Evolutionary conservation across 1,140 invertebrate genomes (phyloP), one percentile per base, ranked within the genome.

Genomic region (Ditylenchus dipsaci): DNA sequence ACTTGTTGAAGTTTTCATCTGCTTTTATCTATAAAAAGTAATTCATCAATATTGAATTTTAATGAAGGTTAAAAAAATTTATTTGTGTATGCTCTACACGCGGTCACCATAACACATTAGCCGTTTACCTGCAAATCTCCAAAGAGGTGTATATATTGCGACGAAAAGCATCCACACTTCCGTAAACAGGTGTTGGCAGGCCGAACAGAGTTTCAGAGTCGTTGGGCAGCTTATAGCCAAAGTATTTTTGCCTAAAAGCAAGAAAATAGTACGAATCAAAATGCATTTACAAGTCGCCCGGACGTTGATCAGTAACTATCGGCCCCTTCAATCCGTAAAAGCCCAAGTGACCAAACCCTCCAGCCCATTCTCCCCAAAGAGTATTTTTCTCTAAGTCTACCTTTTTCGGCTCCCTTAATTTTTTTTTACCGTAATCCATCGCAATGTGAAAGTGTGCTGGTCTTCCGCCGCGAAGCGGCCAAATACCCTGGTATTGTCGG

Each of bases 81-180:
- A n/a, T n/a, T n/a, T n/a, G n/a, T n/a, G n/a, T n/a, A n/a, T n/a
- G n/a, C n/a, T n/a, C n/a, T n/a, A n/a, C n/a, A n/a, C n/a, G n/a
- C n/a, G n/a, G n/a, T n/a, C n/a, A n/a, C n/a, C n/a, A n/a, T n/a
- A n/a, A n/a, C n/a, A n/a, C n/a, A n/a, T n/a, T n/a, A n/a, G n/a
- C n/a, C n/a, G n/a, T 38, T 38, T 38, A 82, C 78, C 73, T 80
- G 81, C 43, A 72, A 59, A 19, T 81, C 79, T 15, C 68, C 19
- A 83, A 47, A n/a, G 78, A 79, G 11, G 63, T 68, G 53, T 81
- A 81, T 26, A 82, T 29, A 68, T 81, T 78, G 15, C 68, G 72
- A 8, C 71, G 74, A n/a, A 83, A 68, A 58, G 76, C 79, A 5
- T 72, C 68, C 1, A 82, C 45, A 64, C 72, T 77, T 42, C 64